Evolutionary conservation across 2,113 vertebrate species (phyloP).

Genomic region (Entomyzon cyanotis): DNA sequence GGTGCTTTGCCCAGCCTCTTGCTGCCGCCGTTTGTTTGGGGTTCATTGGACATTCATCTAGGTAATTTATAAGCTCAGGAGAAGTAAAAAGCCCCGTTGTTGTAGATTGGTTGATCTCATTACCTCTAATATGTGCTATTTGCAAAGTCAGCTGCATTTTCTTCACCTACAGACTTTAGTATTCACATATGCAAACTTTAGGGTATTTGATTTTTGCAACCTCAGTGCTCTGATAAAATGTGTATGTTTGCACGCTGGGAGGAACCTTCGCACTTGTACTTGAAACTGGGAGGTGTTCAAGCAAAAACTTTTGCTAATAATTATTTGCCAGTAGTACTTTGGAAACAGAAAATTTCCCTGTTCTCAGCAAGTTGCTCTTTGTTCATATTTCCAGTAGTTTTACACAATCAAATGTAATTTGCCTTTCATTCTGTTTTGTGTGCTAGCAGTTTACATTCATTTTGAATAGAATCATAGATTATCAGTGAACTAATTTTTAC

Average conservation of each 20-base stretch:
- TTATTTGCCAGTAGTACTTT: background rate
- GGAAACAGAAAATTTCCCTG: background rate
- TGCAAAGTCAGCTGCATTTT: background rate
- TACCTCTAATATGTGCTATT: accelerated
- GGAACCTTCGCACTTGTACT: background rate
- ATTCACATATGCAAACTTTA: background rate
- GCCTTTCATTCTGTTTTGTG: background rate
- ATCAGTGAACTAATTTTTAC: background rate
- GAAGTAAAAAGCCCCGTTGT: background rate
- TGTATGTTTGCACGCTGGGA: background rate
- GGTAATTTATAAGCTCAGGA: background rate
- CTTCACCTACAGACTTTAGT: background rate
- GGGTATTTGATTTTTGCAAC: background rate
- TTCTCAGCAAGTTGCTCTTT: background rate
- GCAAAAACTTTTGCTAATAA: background rate
- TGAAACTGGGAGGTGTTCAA: background rate
- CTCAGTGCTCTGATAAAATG: background rate
- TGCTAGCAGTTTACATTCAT: accelerated
- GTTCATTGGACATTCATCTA: accelerated
- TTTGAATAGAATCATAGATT: background rate
- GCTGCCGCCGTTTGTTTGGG: background rate
- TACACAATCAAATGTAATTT: background rate
- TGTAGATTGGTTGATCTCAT: background rate
- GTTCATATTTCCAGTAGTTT: background rate
- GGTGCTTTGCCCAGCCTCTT: background rate